Percentiles rank a stretch among this genome's conserved stretches.
phyloP scores from a whole-genome alignment of 2,888 invertebrate species.

The Leptogaster cylindrica region DNA sequence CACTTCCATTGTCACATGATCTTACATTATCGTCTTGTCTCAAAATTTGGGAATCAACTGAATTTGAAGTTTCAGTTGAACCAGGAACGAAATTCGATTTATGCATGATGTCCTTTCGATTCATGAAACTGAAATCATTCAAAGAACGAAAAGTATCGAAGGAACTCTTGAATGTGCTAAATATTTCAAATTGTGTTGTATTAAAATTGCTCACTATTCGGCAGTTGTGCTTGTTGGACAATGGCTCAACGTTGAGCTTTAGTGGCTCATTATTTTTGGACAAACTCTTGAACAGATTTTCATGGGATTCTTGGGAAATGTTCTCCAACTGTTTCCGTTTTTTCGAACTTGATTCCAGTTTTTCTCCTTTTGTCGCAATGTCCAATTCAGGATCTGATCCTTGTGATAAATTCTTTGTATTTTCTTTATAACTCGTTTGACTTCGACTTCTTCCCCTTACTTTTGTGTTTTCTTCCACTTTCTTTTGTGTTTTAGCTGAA shows the following conservation, averaged over 20 bases:
- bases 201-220: constrained; percentile 43
- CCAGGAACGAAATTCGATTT: constrained; percentile 43
- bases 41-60: constrained; percentile 42
- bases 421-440: constrained; percentile 27
- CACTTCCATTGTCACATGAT: background rate
- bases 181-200: constrained; percentile 39
- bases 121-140: constrained; percentile 43
- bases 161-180: constrained; percentile 41
- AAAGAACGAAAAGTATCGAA: constrained; percentile 45
- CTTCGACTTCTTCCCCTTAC: constrained; percentile 40
- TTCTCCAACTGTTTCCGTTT: constrained; percentile 8
- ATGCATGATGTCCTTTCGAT: constrained; percentile 23
- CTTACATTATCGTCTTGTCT: constrained; percentile 7
- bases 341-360: background rate
- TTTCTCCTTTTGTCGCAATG: background rate
- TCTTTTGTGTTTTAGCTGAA: background rate
- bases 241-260: constrained; percentile 41
- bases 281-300: constrained; percentile 41
- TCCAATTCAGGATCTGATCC: background rate
- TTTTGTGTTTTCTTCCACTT: background rate
- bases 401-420: background rate
- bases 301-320: background rate
- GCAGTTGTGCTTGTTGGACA: constrained; percentile 28
- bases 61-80: constrained; percentile 44
- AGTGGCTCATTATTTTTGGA: constrained; percentile 35